These are phyloP conservation scores for Fissipunctia ypsillon DNA, from an alignment of 2,888 invertebrate species.

Conservation along the genomic window DNA sequence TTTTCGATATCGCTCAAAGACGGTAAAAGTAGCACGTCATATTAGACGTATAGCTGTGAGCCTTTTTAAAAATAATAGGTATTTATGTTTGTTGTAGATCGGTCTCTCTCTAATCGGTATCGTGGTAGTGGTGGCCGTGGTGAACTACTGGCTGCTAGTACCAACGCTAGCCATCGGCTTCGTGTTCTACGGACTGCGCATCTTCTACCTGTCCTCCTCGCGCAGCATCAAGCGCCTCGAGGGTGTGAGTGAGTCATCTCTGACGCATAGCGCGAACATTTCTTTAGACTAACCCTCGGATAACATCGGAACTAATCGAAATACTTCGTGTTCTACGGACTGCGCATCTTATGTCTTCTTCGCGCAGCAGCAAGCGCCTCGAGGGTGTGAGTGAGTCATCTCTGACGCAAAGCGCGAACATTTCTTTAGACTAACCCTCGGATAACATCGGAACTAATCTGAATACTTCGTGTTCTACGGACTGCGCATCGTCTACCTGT, in stretches of 20 bases:
- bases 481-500: constrained; percentile 90
- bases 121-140: constrained; percentile 93
- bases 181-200: constrained; percentile 94
- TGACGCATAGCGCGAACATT: constrained; percentile 71
- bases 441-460: constrained; percentile 21
- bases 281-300: constrained; percentile 54
- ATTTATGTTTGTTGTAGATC: constrained; percentile 89
- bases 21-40: too few relatives aligned
- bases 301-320: constrained; percentile 29
- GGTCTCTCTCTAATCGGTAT: constrained; percentile 95
- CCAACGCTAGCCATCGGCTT: constrained; percentile 93
- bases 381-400: constrained; percentile 94
- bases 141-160: constrained; percentile 94
- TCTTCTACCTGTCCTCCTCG: constrained; percentile 94
- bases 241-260: constrained; percentile 94
- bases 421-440: constrained; percentile 56
- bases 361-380: constrained; percentile 94
- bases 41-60: not conserved
- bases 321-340: not conserved
- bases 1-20: too few relatives aligned
- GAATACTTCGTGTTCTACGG: not conserved
- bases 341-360: constrained; percentile 91
- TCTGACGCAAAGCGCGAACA: constrained; percentile 72
- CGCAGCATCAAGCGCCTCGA: constrained; percentile 95
- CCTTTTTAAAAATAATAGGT: not conserved